phyloP scores from a whole-genome alignment of 2,797 vertebrate genomes.

The Rhadinocentrus ornatus region DNA sequence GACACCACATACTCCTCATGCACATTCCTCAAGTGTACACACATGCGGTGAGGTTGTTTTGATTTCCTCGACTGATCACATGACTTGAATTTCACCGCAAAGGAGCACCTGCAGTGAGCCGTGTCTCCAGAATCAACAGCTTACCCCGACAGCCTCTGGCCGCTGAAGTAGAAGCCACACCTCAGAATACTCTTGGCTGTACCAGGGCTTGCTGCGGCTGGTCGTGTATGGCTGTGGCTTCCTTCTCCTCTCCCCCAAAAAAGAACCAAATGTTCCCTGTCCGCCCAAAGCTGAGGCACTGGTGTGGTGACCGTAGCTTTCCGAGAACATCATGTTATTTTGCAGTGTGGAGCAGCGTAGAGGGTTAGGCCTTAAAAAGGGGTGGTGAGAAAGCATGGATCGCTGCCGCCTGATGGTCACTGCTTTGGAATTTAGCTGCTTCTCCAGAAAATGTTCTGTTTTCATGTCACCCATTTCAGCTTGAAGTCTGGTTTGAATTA shows the following conservation, averaged over 20 bases:
- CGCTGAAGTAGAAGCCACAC: conserved; percentile 50
- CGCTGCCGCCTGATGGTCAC: conserved; percentile 41
- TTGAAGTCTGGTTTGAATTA: conserved; percentile 46
- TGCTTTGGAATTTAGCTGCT: conserved; percentile 53
- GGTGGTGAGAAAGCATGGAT: conserved; percentile 32
- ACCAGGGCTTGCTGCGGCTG: conserved; percentile 46
- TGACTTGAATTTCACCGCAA: conserved; percentile 41
- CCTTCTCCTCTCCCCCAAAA: conserved; percentile 39
- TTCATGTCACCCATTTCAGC: conserved; percentile 25
- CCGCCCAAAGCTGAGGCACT: conserved; percentile 41
- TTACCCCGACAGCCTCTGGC: conserved; percentile 42
- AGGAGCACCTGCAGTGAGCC: conserved; percentile 59
- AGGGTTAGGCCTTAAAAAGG: conserved; percentile 35
- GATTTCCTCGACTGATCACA: conserved; percentile 33
- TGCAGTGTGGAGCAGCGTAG: conserved; percentile 23
- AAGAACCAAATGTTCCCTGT: conserved; percentile 69
- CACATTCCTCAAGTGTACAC: conserved; percentile 48
- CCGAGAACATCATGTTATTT: conserved; percentile 65
- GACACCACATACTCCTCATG: conserved; percentile 37
- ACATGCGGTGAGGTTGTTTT: conserved; percentile 56
- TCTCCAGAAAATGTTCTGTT: conserved; percentile 44
- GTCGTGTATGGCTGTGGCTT: conserved; percentile 54
- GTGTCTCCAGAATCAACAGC: conserved; percentile 57
- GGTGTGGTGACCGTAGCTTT: conserved; percentile 69
- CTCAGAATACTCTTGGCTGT: conserved; percentile 70